A percentile compares a stretch with the other conserved stretches of the same genome.
Evolutionary conservation across 2,888 invertebrate species (phyloP).

Genomic region (Phragmatobia fuliginosa): DNA sequence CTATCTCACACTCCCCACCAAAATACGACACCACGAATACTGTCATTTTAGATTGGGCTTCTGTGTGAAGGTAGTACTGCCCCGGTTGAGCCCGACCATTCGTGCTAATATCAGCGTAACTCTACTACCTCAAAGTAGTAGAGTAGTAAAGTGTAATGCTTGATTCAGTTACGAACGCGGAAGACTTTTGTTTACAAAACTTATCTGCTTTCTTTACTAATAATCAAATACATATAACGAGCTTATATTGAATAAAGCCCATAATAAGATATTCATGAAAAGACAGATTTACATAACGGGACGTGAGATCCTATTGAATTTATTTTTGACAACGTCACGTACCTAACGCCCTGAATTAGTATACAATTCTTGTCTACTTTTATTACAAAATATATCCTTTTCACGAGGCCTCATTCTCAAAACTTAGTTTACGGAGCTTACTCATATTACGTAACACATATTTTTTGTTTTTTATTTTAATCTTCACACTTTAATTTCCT

Average conservation of each 20-base stretch:
- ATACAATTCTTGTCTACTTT: not conserved
- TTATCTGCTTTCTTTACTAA: not conserved
- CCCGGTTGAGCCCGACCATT: too few species aligned
- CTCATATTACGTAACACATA: not conserved
- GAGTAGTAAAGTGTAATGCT: too few species aligned
- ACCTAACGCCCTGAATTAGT: not conserved
- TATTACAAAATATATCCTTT: not conserved
- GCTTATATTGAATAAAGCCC: not conserved
- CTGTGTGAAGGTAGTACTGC: too few species aligned
- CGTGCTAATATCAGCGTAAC: too few species aligned
- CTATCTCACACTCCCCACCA: too few species aligned
- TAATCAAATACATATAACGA: not conserved
- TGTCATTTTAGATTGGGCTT: too few species aligned
- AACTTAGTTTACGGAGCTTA: not conserved
- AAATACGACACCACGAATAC: too few species aligned
- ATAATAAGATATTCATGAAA: slow-evolving; percentile 1
- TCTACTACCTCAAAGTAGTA: too few species aligned
- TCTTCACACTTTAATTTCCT: too few species aligned
- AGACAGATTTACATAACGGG: slow-evolving; percentile 10
- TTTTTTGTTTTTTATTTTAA: too few species aligned
- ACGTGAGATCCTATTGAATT: not conserved
- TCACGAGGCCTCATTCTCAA: not conserved
- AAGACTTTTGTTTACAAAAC: too few species aligned
- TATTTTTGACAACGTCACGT: not conserved
- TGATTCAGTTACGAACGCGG: too few species aligned